Evolutionary conservation across 2,888 invertebrate genomes (phyloP).

Genomic region (Agrotis segetum): DNA sequence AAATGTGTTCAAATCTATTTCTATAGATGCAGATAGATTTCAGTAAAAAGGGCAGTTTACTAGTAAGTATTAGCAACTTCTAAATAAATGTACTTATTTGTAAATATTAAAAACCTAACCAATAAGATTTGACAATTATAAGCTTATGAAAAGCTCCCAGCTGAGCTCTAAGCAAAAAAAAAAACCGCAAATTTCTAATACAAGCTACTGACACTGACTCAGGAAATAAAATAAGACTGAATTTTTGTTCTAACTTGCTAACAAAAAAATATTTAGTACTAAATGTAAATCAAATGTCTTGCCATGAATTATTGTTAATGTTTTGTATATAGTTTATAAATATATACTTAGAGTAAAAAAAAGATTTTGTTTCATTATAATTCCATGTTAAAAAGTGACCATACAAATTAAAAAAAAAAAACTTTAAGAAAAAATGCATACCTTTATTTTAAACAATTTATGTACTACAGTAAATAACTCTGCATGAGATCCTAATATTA

Average conservation of each 20-base stretch:
- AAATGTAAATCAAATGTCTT: constrained; percentile 60
- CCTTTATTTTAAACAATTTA: constrained; percentile 70
- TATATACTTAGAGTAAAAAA: constrained; percentile 61
- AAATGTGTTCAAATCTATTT: constrained; percentile 54
- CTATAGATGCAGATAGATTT: not conserved
- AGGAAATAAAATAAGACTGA: constrained; percentile 68
- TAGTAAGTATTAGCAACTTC: constrained; percentile 1
- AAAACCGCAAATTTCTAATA: constrained; percentile 4
- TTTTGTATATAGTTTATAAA: constrained; percentile 73
- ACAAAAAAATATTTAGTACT: constrained; percentile 28
- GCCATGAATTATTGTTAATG: constrained; percentile 65
- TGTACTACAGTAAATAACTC: constrained; percentile 61
- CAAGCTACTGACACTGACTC: constrained; percentile 26
- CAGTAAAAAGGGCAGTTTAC: constrained; percentile 9
- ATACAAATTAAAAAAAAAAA: too few relatives aligned
- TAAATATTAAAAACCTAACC: constrained; percentile 24
- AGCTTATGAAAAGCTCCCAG: not conserved
- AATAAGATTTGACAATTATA: not conserved
- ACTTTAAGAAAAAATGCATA: constrained; percentile 59
- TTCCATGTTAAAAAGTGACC: constrained; percentile 3
- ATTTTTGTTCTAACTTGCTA: constrained; percentile 42
- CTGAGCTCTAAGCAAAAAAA: not conserved
- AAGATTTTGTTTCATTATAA: constrained; percentile 41
- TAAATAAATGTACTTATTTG: constrained; percentile 35
- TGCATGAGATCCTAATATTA: constrained; percentile 48